phyloP scores from a whole-genome alignment of 2,888 invertebrate species.

The Dicyrtoma fusca region DNA sequence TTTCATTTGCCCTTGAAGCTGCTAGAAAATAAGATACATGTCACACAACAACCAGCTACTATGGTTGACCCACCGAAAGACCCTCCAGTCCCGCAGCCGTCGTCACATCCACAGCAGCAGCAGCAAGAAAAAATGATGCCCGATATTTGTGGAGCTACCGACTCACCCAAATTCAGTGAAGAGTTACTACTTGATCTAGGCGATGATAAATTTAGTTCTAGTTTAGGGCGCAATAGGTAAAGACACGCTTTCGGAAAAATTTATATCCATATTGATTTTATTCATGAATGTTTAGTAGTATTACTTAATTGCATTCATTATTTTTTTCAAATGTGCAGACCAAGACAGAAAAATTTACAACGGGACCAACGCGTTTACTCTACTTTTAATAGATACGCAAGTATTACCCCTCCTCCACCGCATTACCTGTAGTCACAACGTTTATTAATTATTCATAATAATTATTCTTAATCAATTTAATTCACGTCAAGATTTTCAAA shows the following conservation, averaged over 20 bases:
- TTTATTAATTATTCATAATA: slow-evolving; percentile 17
- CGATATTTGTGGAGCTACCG: slow-evolving; percentile 35
- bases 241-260: background rate
- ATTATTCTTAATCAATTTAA: slow-evolving; percentile 16
- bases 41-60: slow-evolving; percentile 17
- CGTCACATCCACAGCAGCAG: slow-evolving; percentile 20
- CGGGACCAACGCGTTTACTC: slow-evolving; percentile 37
- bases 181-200: slow-evolving; percentile 36
- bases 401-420: slow-evolving; percentile 34
- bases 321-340: slow-evolving; percentile 18
- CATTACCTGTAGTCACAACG: slow-evolving; percentile 30
- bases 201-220: slow-evolving; percentile 37
- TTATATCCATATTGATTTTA: background rate
- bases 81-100: slow-evolving; percentile 12
- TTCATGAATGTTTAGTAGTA: background rate
- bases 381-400: slow-evolving; percentile 33
- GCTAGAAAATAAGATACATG: slow-evolving; percentile 32
- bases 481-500: slow-evolving; percentile 16
- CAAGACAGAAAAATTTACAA: slow-evolving; percentile 32
- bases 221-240: slow-evolving; percentile 36
- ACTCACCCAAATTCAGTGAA: slow-evolving; percentile 32
- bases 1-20: slow-evolving; percentile 11
- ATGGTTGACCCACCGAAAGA: slow-evolving; percentile 26
- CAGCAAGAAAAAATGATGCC: slow-evolving; percentile 38
- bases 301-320: background rate